Evolutionary conservation across 92 coral and sea anemone genomes (phyloP), one percentile per base, ranked within the genome.

Genomic region (Porites evermanni): DNA sequence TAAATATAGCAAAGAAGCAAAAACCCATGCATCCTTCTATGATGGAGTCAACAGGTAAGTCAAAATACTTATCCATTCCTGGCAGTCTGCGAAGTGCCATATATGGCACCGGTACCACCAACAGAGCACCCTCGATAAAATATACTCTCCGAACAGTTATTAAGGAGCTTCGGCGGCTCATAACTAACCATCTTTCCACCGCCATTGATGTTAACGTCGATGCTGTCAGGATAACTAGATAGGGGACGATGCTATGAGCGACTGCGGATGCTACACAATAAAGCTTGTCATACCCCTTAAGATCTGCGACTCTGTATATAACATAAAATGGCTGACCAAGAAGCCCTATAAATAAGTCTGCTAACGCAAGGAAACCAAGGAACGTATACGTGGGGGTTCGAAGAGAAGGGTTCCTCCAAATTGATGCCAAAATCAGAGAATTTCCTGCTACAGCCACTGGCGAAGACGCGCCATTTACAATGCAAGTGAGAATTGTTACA

Each of bases 301-400:
- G 24, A 44, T 58, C 80, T 17, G 66, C 68, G 12, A 53, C 20
- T 59, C 68, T 76, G 68, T 56, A 76, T 2, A 59, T 11, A 19
- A 75, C 79, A 23, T 80, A 63, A 4, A 26, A 69, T 58, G 91
- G 91, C 63, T 87, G 91, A 69, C 65, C 76, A 74, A 87, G 10
- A 1, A 80, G 38, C 32, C 91, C 91, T 10, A 72, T 51, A 64
- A 60, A 71, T 12, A 87, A 79, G 78, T 87, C 91, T 18, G 86
- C 23, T 14, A 87, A 71, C 1, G 91, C 65, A 13, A 87, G 79
- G 12, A 70, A 72, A 74, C 87, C 52, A 5, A 86, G 72, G 16
- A 86, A 47, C 20, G 72, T n/a, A 53, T 71, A 53, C 3, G 90
- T 79, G 12, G 90, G 85, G 17, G 85, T 86, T 64, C 75, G 84